Conservation (phyloP, 2,113 vertebrate genomes). For the Apistogramma diplotaenia region DNA sequence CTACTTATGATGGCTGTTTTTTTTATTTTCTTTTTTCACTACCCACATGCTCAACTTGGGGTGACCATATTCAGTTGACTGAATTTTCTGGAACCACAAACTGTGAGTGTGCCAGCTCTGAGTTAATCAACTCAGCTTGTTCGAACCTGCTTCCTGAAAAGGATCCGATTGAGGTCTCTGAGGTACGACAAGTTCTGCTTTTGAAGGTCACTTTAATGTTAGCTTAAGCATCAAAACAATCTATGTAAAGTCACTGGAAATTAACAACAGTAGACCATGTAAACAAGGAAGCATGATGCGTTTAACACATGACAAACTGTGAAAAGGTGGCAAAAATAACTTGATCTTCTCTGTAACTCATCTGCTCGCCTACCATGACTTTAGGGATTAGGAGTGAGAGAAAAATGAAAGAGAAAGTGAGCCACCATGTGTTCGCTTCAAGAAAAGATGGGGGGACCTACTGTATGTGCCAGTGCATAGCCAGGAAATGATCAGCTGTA, state of each 20-base stretch:
- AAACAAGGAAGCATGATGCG: not conserved
- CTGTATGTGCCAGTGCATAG: conserved; percentile 46
- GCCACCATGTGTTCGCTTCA: conserved; percentile 40
- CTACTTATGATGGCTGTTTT: not conserved
- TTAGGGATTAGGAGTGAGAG: not conserved
- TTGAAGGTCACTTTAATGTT: not conserved
- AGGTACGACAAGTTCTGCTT: not conserved
- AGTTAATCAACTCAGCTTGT: not conserved
- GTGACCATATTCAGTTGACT: not conserved
- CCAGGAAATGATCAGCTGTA: conserved; percentile 42
- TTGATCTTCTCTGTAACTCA: not conserved
- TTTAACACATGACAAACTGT: not conserved
- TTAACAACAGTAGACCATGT: not conserved
- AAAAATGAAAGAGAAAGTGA: conserved; percentile 24
- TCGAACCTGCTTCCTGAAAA: not conserved
- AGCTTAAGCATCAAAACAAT: not conserved
- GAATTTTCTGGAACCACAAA: not conserved
- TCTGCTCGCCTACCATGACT: not conserved
- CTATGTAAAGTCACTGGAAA: not conserved
- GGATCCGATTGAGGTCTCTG: not conserved
- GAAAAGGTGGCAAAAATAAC: not conserved
- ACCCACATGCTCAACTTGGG: not conserved
- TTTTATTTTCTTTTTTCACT: too few species aligned
- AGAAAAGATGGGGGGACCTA: not conserved
- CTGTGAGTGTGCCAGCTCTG: not conserved